These are phyloP conservation scores for Umimayanthus kanabou DNA, from an alignment of 92 coral and sea anemone species.

Conservation along the genomic window DNA sequence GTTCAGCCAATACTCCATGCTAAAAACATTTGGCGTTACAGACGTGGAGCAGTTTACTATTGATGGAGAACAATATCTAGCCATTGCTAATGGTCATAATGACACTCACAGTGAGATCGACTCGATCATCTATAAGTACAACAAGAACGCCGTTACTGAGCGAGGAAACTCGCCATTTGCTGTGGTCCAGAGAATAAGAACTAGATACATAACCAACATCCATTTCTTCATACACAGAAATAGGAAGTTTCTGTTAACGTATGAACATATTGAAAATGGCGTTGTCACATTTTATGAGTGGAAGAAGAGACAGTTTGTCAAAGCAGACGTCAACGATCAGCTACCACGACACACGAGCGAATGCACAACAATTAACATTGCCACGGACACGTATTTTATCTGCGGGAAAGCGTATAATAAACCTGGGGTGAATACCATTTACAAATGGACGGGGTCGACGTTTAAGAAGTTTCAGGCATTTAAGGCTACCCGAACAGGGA, in stretches of 20 bases:
- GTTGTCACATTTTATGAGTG: slow-evolving; percentile 1
- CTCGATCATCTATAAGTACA: not conserved
- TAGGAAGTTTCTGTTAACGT: not conserved
- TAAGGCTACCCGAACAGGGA: not conserved
- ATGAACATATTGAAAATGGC: not conserved
- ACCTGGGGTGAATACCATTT: not conserved
- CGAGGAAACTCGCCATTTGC: not conserved
- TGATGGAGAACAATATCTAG: slow-evolving; percentile 15
- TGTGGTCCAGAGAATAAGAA: not conserved
- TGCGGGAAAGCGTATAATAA: not conserved
- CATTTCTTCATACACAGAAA: slow-evolving; percentile 1
- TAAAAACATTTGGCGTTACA: slow-evolving; percentile 25
- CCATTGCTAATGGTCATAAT: slow-evolving; percentile 8
- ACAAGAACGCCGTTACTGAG: not conserved
- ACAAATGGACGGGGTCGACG: slow-evolving; percentile 1
- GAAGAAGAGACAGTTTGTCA: not conserved
- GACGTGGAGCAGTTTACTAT: slow-evolving; percentile 22
- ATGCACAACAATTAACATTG: not conserved
- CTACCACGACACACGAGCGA: not conserved
- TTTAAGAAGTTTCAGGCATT: not conserved
- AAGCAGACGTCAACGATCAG: not conserved
- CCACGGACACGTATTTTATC: slow-evolving; percentile 2
- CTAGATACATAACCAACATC: not conserved
- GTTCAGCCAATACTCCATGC: not conserved
- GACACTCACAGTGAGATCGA: not conserved